Base-by-base conservation (phyloP, 2,888 invertebrate species). In the Labia minor region DNA sequence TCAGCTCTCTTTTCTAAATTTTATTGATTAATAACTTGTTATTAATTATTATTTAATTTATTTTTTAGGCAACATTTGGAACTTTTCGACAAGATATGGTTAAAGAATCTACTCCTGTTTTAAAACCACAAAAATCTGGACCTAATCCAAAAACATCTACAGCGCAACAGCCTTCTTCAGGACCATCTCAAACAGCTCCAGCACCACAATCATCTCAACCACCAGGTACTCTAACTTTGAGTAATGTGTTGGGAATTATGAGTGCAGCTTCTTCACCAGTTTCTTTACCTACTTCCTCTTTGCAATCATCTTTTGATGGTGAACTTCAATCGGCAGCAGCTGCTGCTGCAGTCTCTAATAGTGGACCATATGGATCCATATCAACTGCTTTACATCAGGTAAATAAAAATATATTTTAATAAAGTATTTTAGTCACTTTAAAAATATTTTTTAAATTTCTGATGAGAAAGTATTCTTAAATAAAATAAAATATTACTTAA, bases 281-380 rank as follows among this genome's bases (percentile, higher is more conserved):
- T 69, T 85, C 86, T 62, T 76, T 86, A 75, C 84, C 86, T 61
- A 81, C 84, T 11, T 86, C 86, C 26, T 83, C 86, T 49, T 16
- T 49, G 84, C 87, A 86, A 76, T 86, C 86, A 37, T 90, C 90
- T 16, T 90, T 90, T 73, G 91, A 91, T 76, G 85, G 86, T 72
- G 90, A 90, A 73, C 82, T 85, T 69, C 81, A 74, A 70, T 49
- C 49, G 3, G 49, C 49, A 62, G 33, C 66, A 1, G 67, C 66
- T 11, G 62, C 64, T 61, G 11, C 19, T 37, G 61, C 63, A 26
- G 63, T 26, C 49, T 49, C 70, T 19, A 65, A 68, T 21, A 33
- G 66, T 20, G 63, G 37, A 61, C 68, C 61, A 4, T 21, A 64
- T 21, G 64, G 64, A 16, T 33, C 64, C 6, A 18, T 64, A 8